Base-by-base conservation (phyloP, 2,797 vertebrate species). In the Esox masquinongy region DNA sequence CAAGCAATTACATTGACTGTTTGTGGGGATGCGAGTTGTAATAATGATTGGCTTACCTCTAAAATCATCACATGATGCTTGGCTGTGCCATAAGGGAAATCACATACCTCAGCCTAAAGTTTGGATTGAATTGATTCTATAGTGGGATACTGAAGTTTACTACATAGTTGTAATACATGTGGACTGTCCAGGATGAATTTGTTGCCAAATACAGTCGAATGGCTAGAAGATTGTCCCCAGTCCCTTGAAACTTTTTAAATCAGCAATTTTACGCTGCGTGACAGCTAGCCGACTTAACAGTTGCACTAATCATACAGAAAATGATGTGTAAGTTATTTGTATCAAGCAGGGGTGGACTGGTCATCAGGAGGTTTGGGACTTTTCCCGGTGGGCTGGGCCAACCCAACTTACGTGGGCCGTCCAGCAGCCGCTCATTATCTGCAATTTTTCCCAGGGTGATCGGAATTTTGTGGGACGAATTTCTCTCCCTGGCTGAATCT, bases 61-160 rank as follows among this genome's bases (percentile, higher is more conserved):
- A 26, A 34, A 77, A 70, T 66, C 59, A 80, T 80, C 67, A 53
- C 47, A 36, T 50, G 50, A 22, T 59, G 70, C 47, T 64, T 74
- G 72, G 34, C 66, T 72, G 15, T 31, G 47, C 3, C 74, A 71
- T 49, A n/a, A 50, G 79, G 79, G 79, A 77, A 80, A 80, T 80
- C 68, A 74, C 3, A 36, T 34, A 5, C 29, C 19, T 34, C 31
- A 36, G 29, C 26, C 43, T 53, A 53, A 17, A 56, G 24, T 17
- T 72, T 16, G 16, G 16, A 56, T 36, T 36, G 31, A 19, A 36
- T 36, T 39, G n/a, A 72, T 72, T 15, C 14, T 53, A 17, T 19
- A 34, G n/a, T 50, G 5, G 29, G 24, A 50, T 47, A 11, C 51
- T 56, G 19, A 8, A 53, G 70, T 72, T 72, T 3, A 43, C 22